These are phyloP conservation scores for Lagopus muta DNA, from an alignment of 2,113 vertebrate genomes.

Conservation along the genomic window DNA sequence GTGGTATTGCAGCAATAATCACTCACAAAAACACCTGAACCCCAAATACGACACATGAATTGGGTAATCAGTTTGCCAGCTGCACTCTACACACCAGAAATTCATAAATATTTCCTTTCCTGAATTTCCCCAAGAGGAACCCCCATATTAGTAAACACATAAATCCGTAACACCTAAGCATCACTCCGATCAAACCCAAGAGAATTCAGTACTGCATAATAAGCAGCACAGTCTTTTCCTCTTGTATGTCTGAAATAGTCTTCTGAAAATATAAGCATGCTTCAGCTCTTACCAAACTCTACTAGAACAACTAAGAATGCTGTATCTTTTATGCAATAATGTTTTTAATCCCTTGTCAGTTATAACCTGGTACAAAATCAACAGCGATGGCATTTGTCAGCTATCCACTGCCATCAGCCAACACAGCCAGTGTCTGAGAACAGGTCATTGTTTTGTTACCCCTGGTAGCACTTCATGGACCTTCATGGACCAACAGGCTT, in stretches of 20 bases:
- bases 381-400: background rate
- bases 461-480: background rate
- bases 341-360: background rate
- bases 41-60: background rate
- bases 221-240: accelerated
- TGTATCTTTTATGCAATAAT: background rate
- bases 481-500: background rate
- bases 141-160: background rate
- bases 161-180: background rate
- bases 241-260: background rate
- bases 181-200: background rate
- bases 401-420: background rate
- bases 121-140: background rate
- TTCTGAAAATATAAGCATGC: background rate
- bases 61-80: background rate
- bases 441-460: accelerated
- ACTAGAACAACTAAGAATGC: background rate
- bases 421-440: background rate
- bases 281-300: background rate
- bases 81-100: background rate
- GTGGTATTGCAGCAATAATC: background rate
- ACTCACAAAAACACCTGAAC: background rate
- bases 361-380: background rate
- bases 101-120: background rate
- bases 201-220: background rate